Base-by-base conservation (phyloP, 1,140 invertebrate genomes). In the Rhagoletis pomonella region DNA sequence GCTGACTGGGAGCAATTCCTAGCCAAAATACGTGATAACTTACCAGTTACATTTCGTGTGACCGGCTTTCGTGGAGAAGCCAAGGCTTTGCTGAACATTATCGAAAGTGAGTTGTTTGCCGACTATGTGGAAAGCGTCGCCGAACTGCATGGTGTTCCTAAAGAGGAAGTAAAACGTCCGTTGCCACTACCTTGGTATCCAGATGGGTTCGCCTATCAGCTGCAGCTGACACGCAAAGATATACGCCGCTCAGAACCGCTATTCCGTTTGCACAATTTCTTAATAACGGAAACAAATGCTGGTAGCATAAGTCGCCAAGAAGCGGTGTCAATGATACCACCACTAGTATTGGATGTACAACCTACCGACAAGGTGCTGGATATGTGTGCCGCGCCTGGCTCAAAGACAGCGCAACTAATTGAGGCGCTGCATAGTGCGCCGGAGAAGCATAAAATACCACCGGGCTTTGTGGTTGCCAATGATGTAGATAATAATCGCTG, bases 261-360 rank as follows among this genome's bases (percentile, higher is more conserved):
- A 89, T 97, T 96, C 91, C 95, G 95, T 86, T 94, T 99, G 58
- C 98, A 99, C 92, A 97, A 98, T 93, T 99, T 99, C 93, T 94
- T 99, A 1, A 97, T 99, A 42, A 95, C 97, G 2, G 98, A 99
- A 94, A 99, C 98, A 2, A 96, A 96, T 86, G 97, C 96, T 90
- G 98, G 98, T 3, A 97, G 97, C 88, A 98, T 99, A 58, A 98
- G 97, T 88, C 94, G 99, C 0, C 92, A 93, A 85, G 99, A 99
- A 94, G 96, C 98, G 58, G 99, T 99, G 6, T 99, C 98, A 86
- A 99, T 99, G 99, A 97, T 99, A 90, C 99, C 99, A n/a, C 98
- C 99, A 3, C 94, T 99, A 42, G 95, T 99, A 2, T 93, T 99
- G 19, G 96, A 99, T 94, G 96, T 99, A 0, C 94, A 98, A 93